Evolutionary conservation across 2,797 vertebrate species (phyloP).

Genomic region (Catostomus latipinnis): DNA sequence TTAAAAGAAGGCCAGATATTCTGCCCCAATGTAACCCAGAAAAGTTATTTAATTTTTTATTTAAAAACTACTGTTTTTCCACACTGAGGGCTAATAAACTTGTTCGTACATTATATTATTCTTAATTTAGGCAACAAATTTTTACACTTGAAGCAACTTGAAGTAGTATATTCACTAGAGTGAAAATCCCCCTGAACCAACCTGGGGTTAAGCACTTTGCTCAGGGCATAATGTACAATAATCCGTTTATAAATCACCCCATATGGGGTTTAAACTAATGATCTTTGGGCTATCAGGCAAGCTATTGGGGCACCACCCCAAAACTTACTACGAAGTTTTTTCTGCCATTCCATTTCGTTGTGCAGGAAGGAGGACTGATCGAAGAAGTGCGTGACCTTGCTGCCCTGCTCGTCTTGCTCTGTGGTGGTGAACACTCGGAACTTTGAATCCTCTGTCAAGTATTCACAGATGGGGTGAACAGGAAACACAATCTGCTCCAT

Average conservation of each 20-base stretch:
- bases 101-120: too few relatives aligned
- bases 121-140: too few relatives aligned
- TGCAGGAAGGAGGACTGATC: conserved; percentile 94
- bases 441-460: conserved; percentile 94
- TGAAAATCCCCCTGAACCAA: neutral
- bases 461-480: conserved; percentile 92
- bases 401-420: conserved; percentile 97
- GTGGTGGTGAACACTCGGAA: conserved; percentile 91
- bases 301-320: too few relatives aligned
- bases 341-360: conserved; percentile 99
- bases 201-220: neutral
- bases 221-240: neutral
- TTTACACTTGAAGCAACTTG: too few relatives aligned
- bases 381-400: conserved; percentile 98
- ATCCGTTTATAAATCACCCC: too few relatives aligned
- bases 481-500: conserved; percentile 99
- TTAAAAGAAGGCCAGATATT: too few relatives aligned
- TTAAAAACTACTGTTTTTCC: too few relatives aligned
- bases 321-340: conserved; percentile 89
- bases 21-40: too few relatives aligned
- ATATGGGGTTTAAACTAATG: neutral
- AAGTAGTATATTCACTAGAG: too few relatives aligned
- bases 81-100: too few relatives aligned
- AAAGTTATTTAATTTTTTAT: too few relatives aligned
- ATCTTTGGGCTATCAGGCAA: too few relatives aligned